Evolutionary conservation across 2,113 vertebrate species (phyloP), one percentile per base, ranked within the genome.

Genomic region (Lophochroa leadbeateri): DNA sequence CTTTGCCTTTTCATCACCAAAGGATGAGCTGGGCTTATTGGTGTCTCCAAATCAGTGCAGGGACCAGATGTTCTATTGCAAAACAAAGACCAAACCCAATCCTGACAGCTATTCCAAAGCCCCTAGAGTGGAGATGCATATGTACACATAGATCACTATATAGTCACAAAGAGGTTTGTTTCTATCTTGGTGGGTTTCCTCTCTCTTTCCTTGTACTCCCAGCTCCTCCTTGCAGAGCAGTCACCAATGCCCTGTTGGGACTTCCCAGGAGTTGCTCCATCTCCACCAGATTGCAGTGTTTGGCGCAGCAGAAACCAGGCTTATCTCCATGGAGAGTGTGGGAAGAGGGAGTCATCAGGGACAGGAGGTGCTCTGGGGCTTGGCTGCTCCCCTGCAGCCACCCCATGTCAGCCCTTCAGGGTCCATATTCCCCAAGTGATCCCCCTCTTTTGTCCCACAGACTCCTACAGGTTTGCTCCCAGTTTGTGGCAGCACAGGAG

Each of bases 91-190:
- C 68, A n/a, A 52, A 35, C 5, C n/a, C 84, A 37, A 60, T 6
- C 47, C 65, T 24, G 58, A 39, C 17, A 50, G 44, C 43, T 41
- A 7, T 19, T 58, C 67, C 60, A 25, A 25, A 72, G 53, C 55
- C 58, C 50, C 44, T 3, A 18, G 37, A 1, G 44, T 3, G 25
- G 90, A 41, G 52, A 16, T 10, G 43, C 10, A 1, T 10, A 21
- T 1, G 8, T 17, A 9, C 8, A 5, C 16, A 8, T 6, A 7
- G 14, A 11, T 27, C 25, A 4, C 9, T 18, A 9, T 5, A 7
- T 1, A 8, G 2, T 10, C 78, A 35, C 33, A 9, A 33, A 8
- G 13, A 11, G 58, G 50, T 41, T 4, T 82, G 17, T 21, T 37
- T 20, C 82, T 61, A 2, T 37, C 52, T 13, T 3, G 43, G 70